Percentiles rank a stretch among this genome's conserved stretches.
These are phyloP conservation scores for Danio rerio DNA, from an alignment of 2,113 vertebrate species.

Conservation along the genomic window GRCz12tu NC_133181.1:33149001-33149500, in stretches of 20 bases:
- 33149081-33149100: slow-evolving; percentile 56
- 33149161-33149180: slow-evolving; percentile 16
- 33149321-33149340: no score
- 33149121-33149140: slow-evolving; percentile 58
- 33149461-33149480: no score
- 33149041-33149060: slow-evolving; percentile 13
- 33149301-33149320: not conserved
- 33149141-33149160: slow-evolving; percentile 47
- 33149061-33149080: not conserved
- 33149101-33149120: slow-evolving; percentile 61
- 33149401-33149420: no score
- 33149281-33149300: not conserved
- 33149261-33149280: not conserved
- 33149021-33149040: slow-evolving; percentile 9
- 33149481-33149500: no score
- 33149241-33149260: not conserved
- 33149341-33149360: no score
- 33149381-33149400: no score
- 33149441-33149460: no score
- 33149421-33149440: no score
- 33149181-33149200: slow-evolving; percentile 8
- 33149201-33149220: slow-evolving; percentile 13
- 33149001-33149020: not conserved
- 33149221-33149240: not conserved
- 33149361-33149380: no score